A percentile compares a stretch with the other conserved stretches of the same genome.
These are phyloP conservation scores for Sylvia atricapilla DNA, from an alignment of 2,113 vertebrate genomes.

Conservation along the genomic window DNA sequence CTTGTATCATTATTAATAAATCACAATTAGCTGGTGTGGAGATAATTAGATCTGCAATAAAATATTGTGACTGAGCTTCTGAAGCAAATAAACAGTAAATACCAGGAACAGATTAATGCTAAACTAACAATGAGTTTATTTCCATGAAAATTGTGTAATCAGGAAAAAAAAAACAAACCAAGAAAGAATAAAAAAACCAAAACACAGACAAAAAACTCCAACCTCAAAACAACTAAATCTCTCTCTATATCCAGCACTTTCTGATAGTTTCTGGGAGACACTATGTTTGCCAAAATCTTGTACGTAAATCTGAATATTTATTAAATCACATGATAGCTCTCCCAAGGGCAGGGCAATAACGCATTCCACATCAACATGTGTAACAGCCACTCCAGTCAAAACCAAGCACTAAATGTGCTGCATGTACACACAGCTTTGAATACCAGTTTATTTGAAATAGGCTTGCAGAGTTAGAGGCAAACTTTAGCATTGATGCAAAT, in stretches of 20 bases:
- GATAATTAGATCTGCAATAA: not conserved
- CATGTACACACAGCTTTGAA: rapidly evolving
- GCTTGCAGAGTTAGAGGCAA: not conserved
- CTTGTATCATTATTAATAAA: not conserved
- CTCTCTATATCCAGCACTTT: not conserved
- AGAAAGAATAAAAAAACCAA: rapidly evolving
- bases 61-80: not conserved
- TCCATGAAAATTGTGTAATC: not conserved
- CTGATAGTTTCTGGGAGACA: not conserved
- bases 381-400: not conserved
- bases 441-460: not conserved
- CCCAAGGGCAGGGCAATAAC: not conserved
- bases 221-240: not conserved
- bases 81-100: not conserved
- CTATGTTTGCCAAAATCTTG: not conserved
- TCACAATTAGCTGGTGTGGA: not conserved
- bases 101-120: not conserved
- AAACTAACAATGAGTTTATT: not conserved
- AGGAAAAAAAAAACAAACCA: not conserved
- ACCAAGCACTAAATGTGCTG: not conserved
- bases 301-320: not conserved
- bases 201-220: rapidly evolving
- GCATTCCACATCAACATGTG: rapidly evolving
- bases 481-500: not conserved
- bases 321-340: not conserved